Percentiles rank a stretch among this genome's conserved stretches.
Evolutionary conservation across 2,113 vertebrate genomes (phyloP).

Genomic region (Plotosus lineatus): DNA sequence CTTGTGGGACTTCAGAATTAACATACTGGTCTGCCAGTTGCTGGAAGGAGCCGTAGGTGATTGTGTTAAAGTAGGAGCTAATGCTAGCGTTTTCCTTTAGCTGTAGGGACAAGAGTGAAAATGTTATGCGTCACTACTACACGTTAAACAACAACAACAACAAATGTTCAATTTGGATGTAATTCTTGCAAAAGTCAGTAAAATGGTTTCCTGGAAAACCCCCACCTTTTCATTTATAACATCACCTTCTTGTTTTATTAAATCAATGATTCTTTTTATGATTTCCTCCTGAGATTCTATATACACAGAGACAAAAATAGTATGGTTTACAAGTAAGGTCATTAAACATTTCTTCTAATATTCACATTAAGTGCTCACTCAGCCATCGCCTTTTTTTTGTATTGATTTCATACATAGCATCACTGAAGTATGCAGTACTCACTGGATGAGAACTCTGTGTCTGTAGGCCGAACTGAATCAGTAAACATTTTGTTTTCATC

Average conservation of each 20-base stretch:
- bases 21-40: slow-evolving; percentile 77
- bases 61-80: slow-evolving; percentile 69
- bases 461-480: slow-evolving; percentile 11
- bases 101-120: slow-evolving; percentile 63
- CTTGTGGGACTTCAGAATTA: slow-evolving; percentile 54
- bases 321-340: background rate
- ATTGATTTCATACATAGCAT: background rate
- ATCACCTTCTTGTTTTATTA: slow-evolving; percentile 78
- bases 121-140: background rate
- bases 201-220: background rate
- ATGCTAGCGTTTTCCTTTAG: slow-evolving; percentile 73
- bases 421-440: slow-evolving; percentile 22
- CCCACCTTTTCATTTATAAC: slow-evolving; percentile 81
- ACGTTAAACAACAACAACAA: too few relatives aligned
- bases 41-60: slow-evolving; percentile 82
- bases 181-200: background rate
- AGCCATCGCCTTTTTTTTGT: too few relatives aligned
- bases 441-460: slow-evolving; percentile 21
- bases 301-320: slow-evolving; percentile 7
- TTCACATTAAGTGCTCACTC: background rate
- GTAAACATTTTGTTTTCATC: slow-evolving; percentile 50
- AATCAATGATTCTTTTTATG: slow-evolving; percentile 74
- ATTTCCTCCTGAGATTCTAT: slow-evolving; percentile 62
- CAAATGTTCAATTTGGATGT: background rate
- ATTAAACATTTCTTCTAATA: background rate